Evolutionary conservation across 2,113 vertebrate species (phyloP).

Genomic region (Sclerurus mexicanus): DNA sequence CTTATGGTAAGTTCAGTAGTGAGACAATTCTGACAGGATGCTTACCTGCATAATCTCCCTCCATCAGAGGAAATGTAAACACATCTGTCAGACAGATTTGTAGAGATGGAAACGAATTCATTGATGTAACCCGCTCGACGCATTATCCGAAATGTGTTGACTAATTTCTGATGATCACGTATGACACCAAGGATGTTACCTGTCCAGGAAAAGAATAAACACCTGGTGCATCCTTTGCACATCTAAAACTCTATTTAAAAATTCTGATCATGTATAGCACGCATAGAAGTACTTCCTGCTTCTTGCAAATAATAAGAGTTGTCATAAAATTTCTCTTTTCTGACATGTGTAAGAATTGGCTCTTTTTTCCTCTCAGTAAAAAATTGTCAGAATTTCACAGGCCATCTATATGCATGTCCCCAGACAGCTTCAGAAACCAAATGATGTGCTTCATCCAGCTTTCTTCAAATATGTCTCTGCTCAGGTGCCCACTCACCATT

Average conservation of each 20-base stretch:
- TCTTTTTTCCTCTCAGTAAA: not conserved
- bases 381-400: not conserved
- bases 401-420: not conserved
- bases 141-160: slow-evolving; percentile 94
- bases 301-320: not conserved
- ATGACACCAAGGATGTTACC: slow-evolving; percentile 98
- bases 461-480: not conserved
- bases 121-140: slow-evolving; percentile 95
- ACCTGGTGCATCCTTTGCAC: not conserved
- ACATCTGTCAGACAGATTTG: slow-evolving; percentile 93
- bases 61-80: slow-evolving; percentile 98
- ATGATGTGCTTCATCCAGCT: not conserved
- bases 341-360: not conserved
- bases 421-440: not conserved
- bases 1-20: not conserved
- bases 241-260: not conserved
- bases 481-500: not conserved
- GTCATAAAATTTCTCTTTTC: not conserved
- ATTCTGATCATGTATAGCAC: not conserved
- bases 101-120: slow-evolving; percentile 98
- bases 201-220: slow-evolving; percentile 43
- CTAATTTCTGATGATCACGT: slow-evolving; percentile 89
- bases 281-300: not conserved
- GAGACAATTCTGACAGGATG: not conserved
- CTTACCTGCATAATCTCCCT: slow-evolving; percentile 93